A percentile compares a stretch with the other conserved stretches of the same genome.
Evolutionary conservation across 2,113 vertebrate species (phyloP).

Genomic region (Saimiri boliviensis): DNA sequence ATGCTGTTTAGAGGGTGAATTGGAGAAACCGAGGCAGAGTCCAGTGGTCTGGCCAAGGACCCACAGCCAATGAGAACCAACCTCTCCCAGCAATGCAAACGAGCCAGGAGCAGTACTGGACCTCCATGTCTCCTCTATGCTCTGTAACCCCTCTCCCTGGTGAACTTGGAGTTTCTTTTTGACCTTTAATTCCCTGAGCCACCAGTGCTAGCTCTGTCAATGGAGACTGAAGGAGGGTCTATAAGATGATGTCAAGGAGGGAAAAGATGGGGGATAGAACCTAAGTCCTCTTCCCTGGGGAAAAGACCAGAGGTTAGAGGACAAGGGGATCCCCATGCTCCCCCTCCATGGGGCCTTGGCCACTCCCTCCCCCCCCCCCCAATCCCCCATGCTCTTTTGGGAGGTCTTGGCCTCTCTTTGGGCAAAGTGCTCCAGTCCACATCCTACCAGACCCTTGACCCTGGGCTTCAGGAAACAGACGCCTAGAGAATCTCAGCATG

Average conservation of each 20-base stretch:
- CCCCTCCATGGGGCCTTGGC: not conserved
- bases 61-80: not conserved
- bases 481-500: not conserved
- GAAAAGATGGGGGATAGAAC: not conserved
- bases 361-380: not conserved
- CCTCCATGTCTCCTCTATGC: not conserved
- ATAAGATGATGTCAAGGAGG: not conserved
- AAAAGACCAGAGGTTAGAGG: not conserved
- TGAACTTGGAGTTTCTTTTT: not conserved
- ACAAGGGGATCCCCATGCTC: too few relatives aligned
- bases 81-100: not conserved
- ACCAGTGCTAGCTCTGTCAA: not conserved
- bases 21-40: slow-evolving; percentile 47
- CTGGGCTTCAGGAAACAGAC: slow-evolving; percentile 15
- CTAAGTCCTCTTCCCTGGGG: not conserved
- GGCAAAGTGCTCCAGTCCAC: not conserved
- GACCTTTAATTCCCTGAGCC: not conserved
- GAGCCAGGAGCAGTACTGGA: not conserved
- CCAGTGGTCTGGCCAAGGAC: not conserved
- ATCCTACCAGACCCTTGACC: not conserved
- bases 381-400: not conserved
- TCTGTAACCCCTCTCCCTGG: not conserved
- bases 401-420: not conserved
- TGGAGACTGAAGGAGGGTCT: not conserved
- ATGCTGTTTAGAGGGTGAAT: not conserved